Percentiles rank a stretch among this genome's conserved stretches.
These are phyloP conservation scores for Anguilla marmorata DNA, from an alignment of 2,797 vertebrate species.

Conservation along the genomic window DNA sequence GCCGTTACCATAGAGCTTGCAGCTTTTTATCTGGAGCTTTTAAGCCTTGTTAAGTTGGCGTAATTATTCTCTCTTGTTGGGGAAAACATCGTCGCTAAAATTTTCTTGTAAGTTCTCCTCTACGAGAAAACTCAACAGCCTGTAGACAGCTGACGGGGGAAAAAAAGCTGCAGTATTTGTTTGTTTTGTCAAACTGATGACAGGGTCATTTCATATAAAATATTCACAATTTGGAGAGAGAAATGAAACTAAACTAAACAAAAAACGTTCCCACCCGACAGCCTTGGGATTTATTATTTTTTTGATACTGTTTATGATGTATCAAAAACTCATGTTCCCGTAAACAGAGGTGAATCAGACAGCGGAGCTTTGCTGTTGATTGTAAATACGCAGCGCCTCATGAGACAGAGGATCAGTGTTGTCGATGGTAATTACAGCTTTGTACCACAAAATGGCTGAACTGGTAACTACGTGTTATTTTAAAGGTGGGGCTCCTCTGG, in stretches of 20 bases:
- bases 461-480: not conserved
- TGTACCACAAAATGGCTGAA: not conserved
- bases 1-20: not conserved
- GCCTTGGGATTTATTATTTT: not conserved
- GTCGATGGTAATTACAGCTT: not conserved
- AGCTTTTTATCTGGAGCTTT: constrained; percentile 19
- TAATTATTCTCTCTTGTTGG: constrained; percentile 17
- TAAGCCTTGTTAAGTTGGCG: constrained; percentile 20
- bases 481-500: not conserved
- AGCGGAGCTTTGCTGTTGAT: not conserved
- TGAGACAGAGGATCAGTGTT: too few species aligned
- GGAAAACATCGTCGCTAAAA: not conserved
- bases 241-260: too few species aligned
- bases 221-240: not conserved
- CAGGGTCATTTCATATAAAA: not conserved
- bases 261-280: not conserved
- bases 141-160: not conserved
- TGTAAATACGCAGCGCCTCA: too few species aligned
- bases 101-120: not conserved
- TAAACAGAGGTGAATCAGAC: not conserved
- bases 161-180: not conserved
- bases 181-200: constrained; percentile 7
- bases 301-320: not conserved
- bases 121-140: not conserved
- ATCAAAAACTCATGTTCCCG: not conserved